A percentile compares a stretch with the other conserved stretches of the same genome.
Conservation (phyloP, 2,113 vertebrate genomes). For the Aix galericulata region DNA sequence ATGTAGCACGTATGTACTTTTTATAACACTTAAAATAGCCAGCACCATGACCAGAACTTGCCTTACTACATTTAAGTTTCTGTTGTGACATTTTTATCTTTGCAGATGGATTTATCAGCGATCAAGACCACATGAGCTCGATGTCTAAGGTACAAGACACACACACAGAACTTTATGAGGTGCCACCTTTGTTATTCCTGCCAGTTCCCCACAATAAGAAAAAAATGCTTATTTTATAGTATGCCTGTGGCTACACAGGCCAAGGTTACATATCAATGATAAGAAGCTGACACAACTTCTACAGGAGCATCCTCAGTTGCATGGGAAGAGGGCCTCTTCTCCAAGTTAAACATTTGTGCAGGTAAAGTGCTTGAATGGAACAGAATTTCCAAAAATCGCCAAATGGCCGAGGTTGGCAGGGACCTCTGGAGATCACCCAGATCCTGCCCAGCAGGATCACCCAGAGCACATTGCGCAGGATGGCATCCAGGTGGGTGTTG, state of each 20-base stretch:
- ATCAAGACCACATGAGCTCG: not conserved
- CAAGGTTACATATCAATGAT: not conserved
- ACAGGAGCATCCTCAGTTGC: not conserved
- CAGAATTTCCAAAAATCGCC: too few relatives aligned
- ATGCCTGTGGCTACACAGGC: not conserved
- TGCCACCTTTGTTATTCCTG: not conserved
- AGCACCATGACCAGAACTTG: not conserved
- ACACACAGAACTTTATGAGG: not conserved
- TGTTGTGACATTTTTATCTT: not conserved
- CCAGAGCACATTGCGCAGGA: too few relatives aligned
- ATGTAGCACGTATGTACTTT: rapidly evolving
- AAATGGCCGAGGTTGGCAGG: too few relatives aligned
- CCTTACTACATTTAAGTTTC: not conserved
- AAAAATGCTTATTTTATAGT: not conserved
- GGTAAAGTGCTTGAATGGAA: too few relatives aligned
- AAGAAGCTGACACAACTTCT: not conserved
- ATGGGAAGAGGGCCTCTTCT: not conserved
- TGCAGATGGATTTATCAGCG: not conserved
- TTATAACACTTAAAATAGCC: not conserved
- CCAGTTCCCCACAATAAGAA: not conserved
- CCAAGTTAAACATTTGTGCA: too few relatives aligned
- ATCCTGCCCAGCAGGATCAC: too few relatives aligned
- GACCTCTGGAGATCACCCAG: too few relatives aligned
- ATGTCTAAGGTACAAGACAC: not conserved
- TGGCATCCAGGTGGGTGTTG: too few relatives aligned